Evolutionary conservation across 2,113 vertebrate genomes (phyloP), one percentile per base, ranked within the genome.

Genomic region (Climacteris rufus): DNA sequence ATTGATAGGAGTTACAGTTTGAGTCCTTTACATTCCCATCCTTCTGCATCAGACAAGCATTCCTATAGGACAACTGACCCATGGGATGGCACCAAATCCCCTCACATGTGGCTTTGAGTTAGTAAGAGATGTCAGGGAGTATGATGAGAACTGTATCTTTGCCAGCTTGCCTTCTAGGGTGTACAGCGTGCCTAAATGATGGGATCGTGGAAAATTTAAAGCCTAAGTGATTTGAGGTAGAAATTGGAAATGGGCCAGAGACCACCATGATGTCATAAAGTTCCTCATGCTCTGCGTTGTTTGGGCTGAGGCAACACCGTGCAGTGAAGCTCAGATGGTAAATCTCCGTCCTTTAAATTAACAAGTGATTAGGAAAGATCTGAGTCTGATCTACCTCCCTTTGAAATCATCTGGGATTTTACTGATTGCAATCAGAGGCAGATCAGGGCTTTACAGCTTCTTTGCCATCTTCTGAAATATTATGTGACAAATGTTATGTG

Each of bases 341-440:
- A 89, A 96, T 89, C 33, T 65, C 75, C 89, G 42, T 72, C 80
- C 76, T 71, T 90, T 90, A 95, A 95, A 93, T 96, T 92, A 95
- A 76, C 69, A 78, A 88, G 80, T 87, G 89, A 93, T 92, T 88
- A 90, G 86, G 66, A 86, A 87, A 93, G 60, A 95, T 66, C 64
- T 87, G 68, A 96, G 65, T 31, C 81, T 93, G 89, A 93, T 97
- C 94, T 95, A 94, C 65, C 81, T 89, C 50, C 44, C 65, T 87
- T 68, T 65, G 86, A 76, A 96, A 96, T 74, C 91, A 89, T 89
- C 77, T 95, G 80, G 70, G 57, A 18, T 95, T 95, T 92, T 72
- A 65, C 79, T 97, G 95, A 96, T 96, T 96, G 94, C 91, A 97
- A 87, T 96, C 94, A 89, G 60, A 81, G 65, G 40, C 6, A 49